phyloP scores from a whole-genome alignment of 37 sponge, comb jelly and placozoan species.

The Spongilla lacustris region DNA sequence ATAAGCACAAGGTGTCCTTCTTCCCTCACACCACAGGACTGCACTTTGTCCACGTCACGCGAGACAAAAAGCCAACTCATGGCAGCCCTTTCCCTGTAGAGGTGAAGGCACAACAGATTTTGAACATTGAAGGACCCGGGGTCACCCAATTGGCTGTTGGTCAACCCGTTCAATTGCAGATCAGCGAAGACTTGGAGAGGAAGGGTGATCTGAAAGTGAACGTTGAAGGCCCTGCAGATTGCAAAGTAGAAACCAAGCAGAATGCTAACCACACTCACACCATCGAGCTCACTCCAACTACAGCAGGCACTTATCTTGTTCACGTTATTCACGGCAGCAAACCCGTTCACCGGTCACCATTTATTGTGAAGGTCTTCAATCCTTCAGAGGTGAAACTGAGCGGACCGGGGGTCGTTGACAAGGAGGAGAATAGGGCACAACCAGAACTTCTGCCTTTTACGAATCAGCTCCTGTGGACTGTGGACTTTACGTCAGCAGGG shows the following conservation, averaged over 20 bases:
- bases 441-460: too few relatives aligned
- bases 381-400: slow-evolving; percentile 48
- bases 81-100: background rate
- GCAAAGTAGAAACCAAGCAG: slow-evolving; percentile 23
- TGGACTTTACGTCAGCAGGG: slow-evolving; percentile 63
- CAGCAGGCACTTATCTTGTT: slow-evolving; percentile 60
- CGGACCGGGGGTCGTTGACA: slow-evolving; percentile 62
- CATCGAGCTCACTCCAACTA: slow-evolving; percentile 54
- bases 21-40: background rate
- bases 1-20: background rate
- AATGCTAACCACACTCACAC: slow-evolving; percentile 27
- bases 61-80: background rate
- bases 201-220: slow-evolving; percentile 57
- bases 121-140: slow-evolving; percentile 33
- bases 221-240: slow-evolving; percentile 64
- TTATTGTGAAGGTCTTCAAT: slow-evolving; percentile 48
- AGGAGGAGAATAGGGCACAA: slow-evolving; percentile 12
- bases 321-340: slow-evolving; percentile 48
- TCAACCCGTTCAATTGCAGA: slow-evolving; percentile 35
- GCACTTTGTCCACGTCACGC: background rate
- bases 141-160: slow-evolving; percentile 20
- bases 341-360: slow-evolving; percentile 55
- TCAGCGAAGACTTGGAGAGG: slow-evolving; percentile 47
- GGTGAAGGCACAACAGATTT: background rate
- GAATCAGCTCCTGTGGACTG: background rate